Conservation (phyloP, 2,888 invertebrate genomes). For the Ctenicera cuprea region DNA sequence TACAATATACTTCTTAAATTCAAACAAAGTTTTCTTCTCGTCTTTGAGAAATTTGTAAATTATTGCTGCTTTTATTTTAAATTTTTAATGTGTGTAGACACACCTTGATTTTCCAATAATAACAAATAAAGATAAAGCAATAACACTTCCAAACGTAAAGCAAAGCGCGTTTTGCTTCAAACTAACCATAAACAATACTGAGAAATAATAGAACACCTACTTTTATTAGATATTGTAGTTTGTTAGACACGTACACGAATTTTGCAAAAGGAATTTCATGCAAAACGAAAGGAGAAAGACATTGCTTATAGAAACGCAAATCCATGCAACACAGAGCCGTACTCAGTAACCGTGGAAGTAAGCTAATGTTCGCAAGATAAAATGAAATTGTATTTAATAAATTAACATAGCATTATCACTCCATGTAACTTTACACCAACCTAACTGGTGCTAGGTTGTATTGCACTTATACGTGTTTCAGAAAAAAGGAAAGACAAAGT, state of each 20-base stretch:
- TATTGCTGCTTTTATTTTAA: neutral
- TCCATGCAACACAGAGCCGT: neutral
- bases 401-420: constrained; percentile 49
- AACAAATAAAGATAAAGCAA: constrained; percentile 38
- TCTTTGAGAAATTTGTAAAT: too few species aligned
- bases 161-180: constrained; percentile 35
- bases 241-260: constrained; percentile 20
- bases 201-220: constrained; percentile 51
- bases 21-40: too few species aligned
- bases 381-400: constrained; percentile 47
- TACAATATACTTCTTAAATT: too few species aligned
- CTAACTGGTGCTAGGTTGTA: constrained; percentile 35
- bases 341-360: constrained; percentile 41
- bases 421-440: constrained; percentile 36
- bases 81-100: constrained; percentile 17
- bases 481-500: constrained; percentile 4
- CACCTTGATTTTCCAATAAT: constrained; percentile 34
- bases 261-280: neutral
- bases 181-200: constrained; percentile 47
- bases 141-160: constrained; percentile 24
- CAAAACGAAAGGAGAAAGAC: constrained; percentile 20
- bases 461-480: constrained; percentile 4
- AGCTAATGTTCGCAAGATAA: constrained; percentile 47
- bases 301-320: neutral
- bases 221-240: constrained; percentile 3